Conservation (phyloP, 2,797 vertebrate genomes). For the Prionace glauca region DNA sequence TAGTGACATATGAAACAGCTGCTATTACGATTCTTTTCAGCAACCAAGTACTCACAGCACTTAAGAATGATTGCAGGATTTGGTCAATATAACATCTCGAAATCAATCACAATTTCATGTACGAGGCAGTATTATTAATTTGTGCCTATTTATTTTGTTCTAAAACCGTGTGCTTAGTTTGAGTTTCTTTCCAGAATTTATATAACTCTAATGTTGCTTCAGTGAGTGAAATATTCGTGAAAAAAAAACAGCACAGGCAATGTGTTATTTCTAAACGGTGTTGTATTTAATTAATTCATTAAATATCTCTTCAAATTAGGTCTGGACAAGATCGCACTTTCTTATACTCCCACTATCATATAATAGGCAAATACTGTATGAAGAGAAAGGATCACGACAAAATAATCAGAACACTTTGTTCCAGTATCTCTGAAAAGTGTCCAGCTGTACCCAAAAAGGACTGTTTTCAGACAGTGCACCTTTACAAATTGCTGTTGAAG, state of each 20-base stretch:
- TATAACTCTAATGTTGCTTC: background rate
- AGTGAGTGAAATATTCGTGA: background rate
- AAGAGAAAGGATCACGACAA: background rate
- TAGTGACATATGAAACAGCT: slow-evolving; percentile 36
- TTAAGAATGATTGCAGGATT: slow-evolving; percentile 35
- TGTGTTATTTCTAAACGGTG: background rate
- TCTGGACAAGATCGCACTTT: background rate
- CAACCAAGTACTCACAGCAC: slow-evolving; percentile 28
- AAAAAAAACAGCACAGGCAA: background rate
- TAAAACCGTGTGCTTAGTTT: background rate
- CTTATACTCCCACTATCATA: background rate
- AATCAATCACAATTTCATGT: slow-evolving; percentile 34
- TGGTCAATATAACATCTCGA: slow-evolving; percentile 23
- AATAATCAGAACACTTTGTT: background rate
- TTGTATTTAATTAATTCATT: background rate
- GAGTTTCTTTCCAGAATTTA: slow-evolving; percentile 1
- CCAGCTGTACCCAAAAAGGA: background rate
- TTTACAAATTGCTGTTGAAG: background rate
- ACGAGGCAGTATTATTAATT: slow-evolving; percentile 18
- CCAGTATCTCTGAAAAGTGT: background rate
- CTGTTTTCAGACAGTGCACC: background rate
- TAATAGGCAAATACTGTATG: background rate
- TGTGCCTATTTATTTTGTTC: background rate
- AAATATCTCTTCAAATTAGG: background rate
- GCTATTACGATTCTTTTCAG: slow-evolving; percentile 18